These are phyloP conservation scores for Gari tellinella DNA, from an alignment of 2,888 invertebrate species.

Conservation along the genomic window DNA sequence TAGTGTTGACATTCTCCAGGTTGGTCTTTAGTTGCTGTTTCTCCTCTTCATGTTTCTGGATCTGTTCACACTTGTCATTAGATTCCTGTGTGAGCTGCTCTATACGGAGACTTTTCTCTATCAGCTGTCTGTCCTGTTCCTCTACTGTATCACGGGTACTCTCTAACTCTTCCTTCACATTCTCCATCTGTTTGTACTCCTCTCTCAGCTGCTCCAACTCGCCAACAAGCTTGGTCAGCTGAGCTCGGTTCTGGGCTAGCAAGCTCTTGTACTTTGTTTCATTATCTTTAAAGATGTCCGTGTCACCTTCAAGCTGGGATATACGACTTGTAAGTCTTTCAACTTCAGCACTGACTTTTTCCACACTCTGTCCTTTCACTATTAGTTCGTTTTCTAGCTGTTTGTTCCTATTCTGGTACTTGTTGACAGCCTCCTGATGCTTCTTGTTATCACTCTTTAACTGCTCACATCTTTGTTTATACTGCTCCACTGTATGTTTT, in stretches of 20 bases:
- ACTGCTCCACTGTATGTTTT: conserved; percentile 49
- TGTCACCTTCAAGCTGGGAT: conserved; percentile 15
- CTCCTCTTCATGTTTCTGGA: conserved; percentile 17
- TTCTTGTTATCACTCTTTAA: conserved; percentile 20
- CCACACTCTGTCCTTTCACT: conserved; percentile 2
- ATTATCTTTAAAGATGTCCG: conserved; percentile 16
- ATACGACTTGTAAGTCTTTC: conserved; percentile 12
- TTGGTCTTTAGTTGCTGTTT: conserved; percentile 8
- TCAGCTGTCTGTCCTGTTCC: conserved; percentile 34
- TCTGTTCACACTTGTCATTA: conserved; percentile 10
- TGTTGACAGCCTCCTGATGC: no score
- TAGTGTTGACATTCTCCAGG: conserved; percentile 9
- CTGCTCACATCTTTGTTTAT: conserved; percentile 32
- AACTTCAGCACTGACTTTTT: conserved; percentile 2
- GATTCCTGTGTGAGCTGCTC: conserved; percentile 19
- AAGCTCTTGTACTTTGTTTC: conserved; percentile 23
- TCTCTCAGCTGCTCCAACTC: conserved; percentile 16
- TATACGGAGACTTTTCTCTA: conserved; percentile 7
- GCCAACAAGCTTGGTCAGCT: conserved; percentile 11
- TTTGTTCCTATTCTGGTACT: background rate
- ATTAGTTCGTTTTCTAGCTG: conserved; percentile 13
- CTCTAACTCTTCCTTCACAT: conserved; percentile 34
- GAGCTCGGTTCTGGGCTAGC: conserved; percentile 4
- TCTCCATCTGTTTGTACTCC: background rate
- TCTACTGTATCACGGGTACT: conserved; percentile 24